These are phyloP conservation scores for Squalus acanthias DNA, from an alignment of 2,797 vertebrate species.

Conservation along the genomic window DNA sequence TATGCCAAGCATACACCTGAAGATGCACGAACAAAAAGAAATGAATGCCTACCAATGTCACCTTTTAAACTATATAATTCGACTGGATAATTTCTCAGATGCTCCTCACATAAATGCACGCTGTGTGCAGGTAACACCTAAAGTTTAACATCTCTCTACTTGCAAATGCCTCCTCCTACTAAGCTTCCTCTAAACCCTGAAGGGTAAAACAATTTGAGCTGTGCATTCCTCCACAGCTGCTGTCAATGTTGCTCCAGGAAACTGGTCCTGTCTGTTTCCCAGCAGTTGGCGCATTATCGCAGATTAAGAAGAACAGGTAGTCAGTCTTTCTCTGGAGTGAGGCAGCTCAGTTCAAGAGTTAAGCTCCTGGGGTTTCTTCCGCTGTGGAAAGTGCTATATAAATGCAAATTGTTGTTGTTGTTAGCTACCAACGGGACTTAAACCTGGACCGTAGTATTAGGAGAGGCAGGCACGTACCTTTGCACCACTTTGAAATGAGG, in stretches of 20 bases:
- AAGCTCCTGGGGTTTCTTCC: neutral
- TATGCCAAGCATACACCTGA: neutral
- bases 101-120: neutral
- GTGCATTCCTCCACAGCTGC: neutral
- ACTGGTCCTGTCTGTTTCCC: neutral
- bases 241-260: neutral
- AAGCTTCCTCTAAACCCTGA: neutral
- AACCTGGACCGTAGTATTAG: neutral
- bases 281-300: neutral
- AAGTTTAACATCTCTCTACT: neutral
- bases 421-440: neutral
- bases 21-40: neutral
- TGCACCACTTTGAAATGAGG: neutral
- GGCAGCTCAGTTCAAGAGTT: neutral
- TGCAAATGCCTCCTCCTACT: neutral
- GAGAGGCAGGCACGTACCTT: neutral
- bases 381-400: neutral
- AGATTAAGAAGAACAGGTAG: neutral
- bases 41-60: neutral
- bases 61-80: neutral
- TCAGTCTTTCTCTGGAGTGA: neutral
- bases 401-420: neutral
- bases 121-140: neutral
- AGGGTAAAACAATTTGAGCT: neutral
- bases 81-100: neutral